Evolutionary conservation across 2,888 invertebrate species (phyloP), one percentile per base, ranked within the genome.

Genomic region (Dexiosoma caninum): DNA sequence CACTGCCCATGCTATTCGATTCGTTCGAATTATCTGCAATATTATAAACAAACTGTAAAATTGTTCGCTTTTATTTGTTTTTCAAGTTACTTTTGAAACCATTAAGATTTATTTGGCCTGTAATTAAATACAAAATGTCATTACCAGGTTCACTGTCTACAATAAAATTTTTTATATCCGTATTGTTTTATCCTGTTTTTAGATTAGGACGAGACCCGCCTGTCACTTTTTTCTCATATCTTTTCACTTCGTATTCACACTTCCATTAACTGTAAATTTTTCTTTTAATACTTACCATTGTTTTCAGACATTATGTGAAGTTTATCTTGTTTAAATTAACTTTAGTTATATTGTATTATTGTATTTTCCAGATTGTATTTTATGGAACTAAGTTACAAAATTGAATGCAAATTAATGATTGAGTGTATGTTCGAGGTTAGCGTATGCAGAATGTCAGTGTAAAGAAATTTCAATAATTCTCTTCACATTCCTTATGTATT

Each of bases 1-100:
- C 85, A 78, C 88, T 87, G 77, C 86, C 86, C 82, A 87, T 84
- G 74, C 88, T 89, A 82, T 89, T 88, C 60, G 88, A 86, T 85
- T 90, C 90, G 74, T 87, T 87, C 44, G 89, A 89, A 79, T 87
- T 89, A 87, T 89, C 90, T 89, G 82, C 37, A 85, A 83, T 42
- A 10, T 70, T 72, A 69, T 82, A 44, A 14, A 60, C 6, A 70
- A 32, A 55, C 9, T 30, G 8, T 37, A 40, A 27, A 66, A 23
- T n/a, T 53, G 4, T 27, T 27, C 3, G 27, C 27, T 27, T 4
- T 14, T 27, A n/a, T n/a, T n/a, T n/a, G n/a, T n/a, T n/a, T n/a
- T n/a, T n/a, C n/a, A n/a, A n/a, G n/a, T n/a, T n/a, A n/a, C n/a
- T n/a, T n/a, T n/a, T n/a, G n/a, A n/a, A n/a, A n/a, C n/a, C n/a